Base-by-base conservation (phyloP, 2,113 vertebrate genomes). In the Pseudopipra pipra region DNA sequence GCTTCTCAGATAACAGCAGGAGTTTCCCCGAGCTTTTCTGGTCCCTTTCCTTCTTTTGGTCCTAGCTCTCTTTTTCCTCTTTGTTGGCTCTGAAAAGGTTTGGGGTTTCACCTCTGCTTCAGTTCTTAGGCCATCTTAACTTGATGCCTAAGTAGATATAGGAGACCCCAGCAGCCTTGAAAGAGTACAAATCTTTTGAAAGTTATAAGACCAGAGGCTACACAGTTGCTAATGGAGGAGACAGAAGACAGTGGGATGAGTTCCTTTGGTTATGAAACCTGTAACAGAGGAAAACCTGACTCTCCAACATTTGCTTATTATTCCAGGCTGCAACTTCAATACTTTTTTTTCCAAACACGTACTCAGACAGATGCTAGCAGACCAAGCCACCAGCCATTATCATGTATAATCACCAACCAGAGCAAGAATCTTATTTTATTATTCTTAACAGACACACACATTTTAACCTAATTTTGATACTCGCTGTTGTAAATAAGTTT, bases 401-500 rank as follows among this genome's bases (percentile, higher is more conserved):
- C 0, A 0, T 23, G 23, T 28, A 59, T n/a, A 59, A 90, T 88
- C 75, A 85, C 21, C 37, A 76, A 66, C 41, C 75, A 90, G 21
- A 94, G 68, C 59, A 94, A 90, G 79, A 80, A 81, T 37, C 71
- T 86, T 89, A 65, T 83, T 85, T 75, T 90, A 77, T 96, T 95
- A 89, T 67, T 92, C 56, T 91, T 81, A 93, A 88, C 61, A 92
- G 79, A 65, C 52, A 86, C 61, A 85, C 62, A 83, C 58, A 71
- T 92, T 94, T 88, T 93, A 94, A 93, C 65, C 47, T 75, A 11
- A 94, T 96, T 90, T 78, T 74, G 61, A 61, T 71, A 65, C 27
- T 67, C 4, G 6, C 51, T 68, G 44, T n/a, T 80, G 31, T 46
- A 97, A 95, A 59, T 54, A 74, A 94, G 61, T 84, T 94, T 88